These are phyloP conservation scores for Uloborus diversus DNA, from an alignment of 1,140 invertebrate species.

Conservation along the genomic window DNA sequence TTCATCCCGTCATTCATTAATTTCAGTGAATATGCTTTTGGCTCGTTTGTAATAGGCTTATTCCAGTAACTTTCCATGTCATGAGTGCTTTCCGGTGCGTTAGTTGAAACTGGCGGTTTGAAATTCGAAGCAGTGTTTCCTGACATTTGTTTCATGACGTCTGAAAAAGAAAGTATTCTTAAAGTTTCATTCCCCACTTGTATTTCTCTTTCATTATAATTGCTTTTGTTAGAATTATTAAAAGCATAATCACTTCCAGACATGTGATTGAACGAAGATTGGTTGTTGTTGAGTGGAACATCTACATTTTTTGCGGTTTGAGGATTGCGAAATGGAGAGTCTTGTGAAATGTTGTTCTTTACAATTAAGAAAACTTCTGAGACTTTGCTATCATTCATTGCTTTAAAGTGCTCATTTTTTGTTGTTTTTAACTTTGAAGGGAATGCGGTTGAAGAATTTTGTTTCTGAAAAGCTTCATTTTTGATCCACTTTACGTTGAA, in stretches of 20 bases:
- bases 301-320: background rate
- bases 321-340: background rate
- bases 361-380: background rate
- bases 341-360: background rate
- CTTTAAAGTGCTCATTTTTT: background rate
- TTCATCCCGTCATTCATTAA: slow-evolving; percentile 4
- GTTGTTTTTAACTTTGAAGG: background rate
- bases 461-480: background rate
- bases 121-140: background rate
- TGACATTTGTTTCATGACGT: slow-evolving; percentile 37
- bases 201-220: slow-evolving; percentile 5
- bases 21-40: slow-evolving; percentile 31
- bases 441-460: background rate
- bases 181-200: slow-evolving; percentile 22
- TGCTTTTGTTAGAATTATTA: too few relatives aligned
- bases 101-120: background rate
- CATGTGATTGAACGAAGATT: too few relatives aligned
- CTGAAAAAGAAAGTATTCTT: slow-evolving; percentile 33
- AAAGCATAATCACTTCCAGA: too few relatives aligned
- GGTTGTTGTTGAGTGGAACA: too few relatives aligned
- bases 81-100: too few relatives aligned
- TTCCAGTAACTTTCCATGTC: slow-evolving; percentile 7
- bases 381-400: background rate
- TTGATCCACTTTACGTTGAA: background rate
- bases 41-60: slow-evolving; percentile 5